Conservation (phyloP, 2,113 vertebrate genomes). For the Cinclus cinclus region DNA sequence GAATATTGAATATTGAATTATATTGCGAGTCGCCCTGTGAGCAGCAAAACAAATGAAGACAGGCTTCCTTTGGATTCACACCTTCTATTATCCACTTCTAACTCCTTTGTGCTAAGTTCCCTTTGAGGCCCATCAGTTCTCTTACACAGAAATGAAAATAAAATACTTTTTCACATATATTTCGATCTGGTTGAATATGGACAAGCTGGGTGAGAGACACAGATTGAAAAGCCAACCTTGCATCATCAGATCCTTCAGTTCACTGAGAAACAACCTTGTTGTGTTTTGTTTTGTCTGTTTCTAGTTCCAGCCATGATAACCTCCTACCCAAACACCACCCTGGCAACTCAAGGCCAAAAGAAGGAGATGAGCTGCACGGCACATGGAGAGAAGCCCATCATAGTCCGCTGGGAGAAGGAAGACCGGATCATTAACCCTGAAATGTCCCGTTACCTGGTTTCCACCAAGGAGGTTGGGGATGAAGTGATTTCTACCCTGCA, state of each 20-base stretch:
- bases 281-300: slow-evolving; percentile 8
- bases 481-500: slow-evolving; percentile 95
- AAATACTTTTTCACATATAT: not conserved
- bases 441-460: slow-evolving; percentile 94
- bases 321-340: slow-evolving; percentile 95
- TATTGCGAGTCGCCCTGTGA: not conserved
- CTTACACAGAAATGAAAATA: not conserved
- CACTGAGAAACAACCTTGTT: not conserved
- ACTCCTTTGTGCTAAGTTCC: not conserved
- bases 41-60: not conserved
- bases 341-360: slow-evolving; percentile 95
- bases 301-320: slow-evolving; percentile 99
- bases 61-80: not conserved
- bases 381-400: slow-evolving; percentile 97
- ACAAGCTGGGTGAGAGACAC: not conserved
- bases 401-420: slow-evolving; percentile 99
- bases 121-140: not conserved
- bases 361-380: slow-evolving; percentile 96
- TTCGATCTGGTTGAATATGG: not conserved
- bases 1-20: not conserved
- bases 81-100: not conserved
- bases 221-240: not conserved
- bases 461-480: slow-evolving; percentile 91
- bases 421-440: slow-evolving; percentile 97
- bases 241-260: not conserved